These are phyloP conservation scores for Todus mexicanus DNA, from an alignment of 2,797 vertebrate genomes.

Conservation along the genomic window DNA sequence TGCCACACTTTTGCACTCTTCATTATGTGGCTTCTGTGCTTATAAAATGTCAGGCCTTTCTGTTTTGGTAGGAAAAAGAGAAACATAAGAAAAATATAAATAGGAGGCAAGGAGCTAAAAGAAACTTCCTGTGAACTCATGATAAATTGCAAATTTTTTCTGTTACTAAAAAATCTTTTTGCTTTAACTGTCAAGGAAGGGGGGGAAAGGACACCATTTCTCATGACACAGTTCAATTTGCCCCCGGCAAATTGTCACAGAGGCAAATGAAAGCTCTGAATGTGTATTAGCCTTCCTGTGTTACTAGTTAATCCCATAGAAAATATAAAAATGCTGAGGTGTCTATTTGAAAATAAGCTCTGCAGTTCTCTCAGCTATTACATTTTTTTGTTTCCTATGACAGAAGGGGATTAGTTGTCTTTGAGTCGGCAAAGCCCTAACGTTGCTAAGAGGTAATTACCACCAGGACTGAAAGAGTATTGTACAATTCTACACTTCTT, in stretches of 20 bases:
- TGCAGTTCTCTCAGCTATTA: conserved; percentile 8
- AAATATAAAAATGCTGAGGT: conserved; percentile 54
- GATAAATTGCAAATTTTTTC: neutral
- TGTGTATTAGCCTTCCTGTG: conserved; percentile 40
- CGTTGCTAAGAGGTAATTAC: neutral
- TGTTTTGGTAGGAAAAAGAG: neutral
- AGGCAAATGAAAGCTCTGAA: conserved; percentile 42
- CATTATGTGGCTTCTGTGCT: neutral
- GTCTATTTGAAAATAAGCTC: conserved; percentile 43
- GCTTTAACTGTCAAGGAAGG: neutral
- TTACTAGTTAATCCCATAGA: conserved; percentile 50
- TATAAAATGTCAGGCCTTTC: neutral
- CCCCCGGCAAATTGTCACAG: conserved; percentile 2
- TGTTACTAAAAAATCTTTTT: neutral
- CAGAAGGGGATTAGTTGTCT: conserved; percentile 12
- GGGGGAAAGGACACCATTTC: neutral
- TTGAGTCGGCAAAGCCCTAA: neutral
- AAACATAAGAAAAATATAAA: neutral
- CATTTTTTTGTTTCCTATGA: neutral
- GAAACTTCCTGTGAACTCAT: neutral
- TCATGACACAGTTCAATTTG: neutral
- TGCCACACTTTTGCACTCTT: conserved; percentile 1
- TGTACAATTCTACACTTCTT: neutral
- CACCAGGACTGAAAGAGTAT: neutral
- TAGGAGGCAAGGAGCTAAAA: neutral